phyloP scores from a whole-genome alignment of 2,113 vertebrate species.

The Tamias sibiricus region DNA sequence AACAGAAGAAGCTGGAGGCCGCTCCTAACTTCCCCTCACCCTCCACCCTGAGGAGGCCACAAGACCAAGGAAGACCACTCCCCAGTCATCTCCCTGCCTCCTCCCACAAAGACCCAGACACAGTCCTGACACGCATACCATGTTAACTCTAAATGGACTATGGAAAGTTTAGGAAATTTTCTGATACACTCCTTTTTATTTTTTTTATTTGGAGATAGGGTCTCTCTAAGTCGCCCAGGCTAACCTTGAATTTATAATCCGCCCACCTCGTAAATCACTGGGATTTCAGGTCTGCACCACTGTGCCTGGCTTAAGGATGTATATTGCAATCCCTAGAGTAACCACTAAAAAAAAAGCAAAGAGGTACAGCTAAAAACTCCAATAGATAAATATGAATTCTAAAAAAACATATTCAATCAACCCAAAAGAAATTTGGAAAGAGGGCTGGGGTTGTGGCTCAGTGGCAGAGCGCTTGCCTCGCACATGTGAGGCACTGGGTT shows the following conservation, averaged over 20 bases:
- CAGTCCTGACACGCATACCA: not conserved
- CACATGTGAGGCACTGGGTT: no score
- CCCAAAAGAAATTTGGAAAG: not conserved
- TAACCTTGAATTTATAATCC: no score
- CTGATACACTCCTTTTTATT: no score
- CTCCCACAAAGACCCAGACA: not conserved
- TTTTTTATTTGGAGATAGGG: no score
- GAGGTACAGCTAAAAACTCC: not conserved
- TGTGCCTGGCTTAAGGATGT: not conserved
- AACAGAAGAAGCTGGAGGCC: no score
- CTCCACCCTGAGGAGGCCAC: not conserved
- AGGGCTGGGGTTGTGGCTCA: no score
- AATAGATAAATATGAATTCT: not conserved
- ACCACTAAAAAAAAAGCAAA: not conserved
- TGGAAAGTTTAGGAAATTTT: not conserved
- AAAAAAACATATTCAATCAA: not conserved
- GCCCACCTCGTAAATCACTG: no score
- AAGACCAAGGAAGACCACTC: not conserved
- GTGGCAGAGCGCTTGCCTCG: no score
- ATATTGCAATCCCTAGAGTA: not conserved
- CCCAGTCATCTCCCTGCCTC: no score
- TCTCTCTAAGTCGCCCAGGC: no score
- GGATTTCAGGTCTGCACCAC: no score
- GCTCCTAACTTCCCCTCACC: no score
- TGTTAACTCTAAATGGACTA: not conserved